Evolutionary conservation across 2,888 invertebrate genomes (phyloP), one percentile per base, ranked within the genome.

Genomic region (Spisula subtruncata): DNA sequence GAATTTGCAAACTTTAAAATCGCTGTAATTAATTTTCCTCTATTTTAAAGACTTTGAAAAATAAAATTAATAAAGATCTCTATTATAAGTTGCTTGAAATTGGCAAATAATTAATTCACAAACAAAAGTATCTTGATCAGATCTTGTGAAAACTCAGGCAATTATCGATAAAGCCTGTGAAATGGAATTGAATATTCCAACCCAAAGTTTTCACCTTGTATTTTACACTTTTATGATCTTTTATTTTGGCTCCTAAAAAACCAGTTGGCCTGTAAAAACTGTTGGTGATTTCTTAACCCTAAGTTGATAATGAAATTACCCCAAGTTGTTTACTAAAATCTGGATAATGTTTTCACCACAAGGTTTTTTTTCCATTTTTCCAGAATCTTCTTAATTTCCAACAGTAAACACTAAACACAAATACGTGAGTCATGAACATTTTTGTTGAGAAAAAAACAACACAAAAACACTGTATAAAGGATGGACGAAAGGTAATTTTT

Each of bases 361-460:
- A 56, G n/a, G n/a, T n/a, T n/a, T n/a, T n/a, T n/a, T n/a, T n/a
- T n/a, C n/a, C n/a, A n/a, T 56, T n/a, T 56, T 56, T 20, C 25
- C 25, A n/a, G 60, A 66, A 66, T 6, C 60, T 66, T 66, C 60
- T 66, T 10, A 12, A 66, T 66, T 85, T 85, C 75, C 54, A 35
- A 71, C 60, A 66, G 60, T 60, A 25, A 71, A n/a, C 32, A 41
- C 2, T 41, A 41, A 41, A 41, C 41, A 41, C 8, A 41, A 41
- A 41, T 41, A 41, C 16, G 35, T 75, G 75, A 75, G 75, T 75
- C 75, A 75, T 0, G 18, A 16, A 41, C 6, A 32, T 35, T 25
- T 20, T n/a, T 32, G 35, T 32, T 16, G 75, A 75, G 20, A 75
- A 75, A 75, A 16, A 41, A 41, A 2, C 8, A 8, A 75, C 1